Percentiles rank a stretch among this genome's conserved stretches.
These are phyloP conservation scores for Acromyrmex heyeri DNA, from an alignment of 1,140 invertebrate species.

Conservation along the genomic window DNA sequence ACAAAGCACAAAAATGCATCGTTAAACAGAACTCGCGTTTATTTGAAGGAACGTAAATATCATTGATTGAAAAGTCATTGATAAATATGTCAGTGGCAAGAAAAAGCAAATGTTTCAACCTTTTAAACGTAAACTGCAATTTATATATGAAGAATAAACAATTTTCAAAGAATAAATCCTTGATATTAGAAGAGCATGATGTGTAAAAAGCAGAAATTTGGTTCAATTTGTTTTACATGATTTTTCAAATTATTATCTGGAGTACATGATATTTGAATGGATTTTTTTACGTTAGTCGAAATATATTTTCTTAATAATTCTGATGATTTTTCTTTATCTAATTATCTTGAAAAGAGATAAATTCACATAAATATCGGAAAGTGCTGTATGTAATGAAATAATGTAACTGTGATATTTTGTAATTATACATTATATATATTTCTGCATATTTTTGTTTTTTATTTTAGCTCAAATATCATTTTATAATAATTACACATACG, in stretches of 20 bases:
- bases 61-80: not conserved
- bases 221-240: not conserved
- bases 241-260: not conserved
- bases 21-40: not conserved
- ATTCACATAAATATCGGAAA: not conserved
- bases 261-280: not conserved
- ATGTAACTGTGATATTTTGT: not conserved
- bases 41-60: constrained; percentile 13
- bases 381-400: not conserved
- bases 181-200: not conserved
- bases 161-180: not conserved
- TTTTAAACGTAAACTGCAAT: not conserved
- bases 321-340: not conserved
- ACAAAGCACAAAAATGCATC: constrained; percentile 3
- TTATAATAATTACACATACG: not conserved
- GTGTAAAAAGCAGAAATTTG: not conserved
- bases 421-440: too few species aligned
- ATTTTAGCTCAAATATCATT: not conserved
- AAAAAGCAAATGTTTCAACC: constrained; percentile 29
- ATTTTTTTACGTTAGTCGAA: not conserved
- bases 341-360: not conserved
- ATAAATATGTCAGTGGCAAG: constrained; percentile 34
- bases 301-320: not conserved
- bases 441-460: not conserved
- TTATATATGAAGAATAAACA: not conserved